These are phyloP conservation scores for Eretmochelys imbricata DNA, from an alignment of 2,113 vertebrate genomes.

Conservation along the genomic window DNA sequence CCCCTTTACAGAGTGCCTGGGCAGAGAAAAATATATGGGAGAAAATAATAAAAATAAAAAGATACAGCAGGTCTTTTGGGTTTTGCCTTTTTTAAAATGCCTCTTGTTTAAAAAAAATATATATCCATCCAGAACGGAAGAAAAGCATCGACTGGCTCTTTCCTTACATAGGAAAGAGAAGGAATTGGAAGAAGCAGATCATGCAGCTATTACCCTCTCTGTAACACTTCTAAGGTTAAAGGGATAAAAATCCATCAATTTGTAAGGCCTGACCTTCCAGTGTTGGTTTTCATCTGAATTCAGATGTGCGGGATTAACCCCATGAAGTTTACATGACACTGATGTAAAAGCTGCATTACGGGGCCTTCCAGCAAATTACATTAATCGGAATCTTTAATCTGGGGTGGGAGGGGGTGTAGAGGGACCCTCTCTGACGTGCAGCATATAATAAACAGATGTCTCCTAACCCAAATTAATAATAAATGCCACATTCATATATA, in stretches of 20 bases:
- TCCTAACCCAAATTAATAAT: slow-evolving; percentile 29
- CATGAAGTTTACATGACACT: slow-evolving; percentile 36
- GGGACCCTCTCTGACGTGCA: slow-evolving; percentile 44
- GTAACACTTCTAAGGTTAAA: slow-evolving; percentile 71
- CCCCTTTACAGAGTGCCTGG: background rate
- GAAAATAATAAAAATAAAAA: background rate
- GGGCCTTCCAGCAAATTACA: slow-evolving; percentile 52
- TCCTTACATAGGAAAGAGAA: slow-evolving; percentile 24
- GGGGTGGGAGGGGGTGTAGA: slow-evolving; percentile 9
- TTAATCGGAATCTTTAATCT: slow-evolving; percentile 69
- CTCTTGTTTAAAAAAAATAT: background rate
- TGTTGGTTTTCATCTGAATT: slow-evolving; percentile 40
- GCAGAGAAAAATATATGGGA: background rate
- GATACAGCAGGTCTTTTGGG: background rate
- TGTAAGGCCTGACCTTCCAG: slow-evolving; percentile 47
- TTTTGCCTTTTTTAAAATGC: background rate
- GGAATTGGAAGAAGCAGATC: slow-evolving; percentile 47
- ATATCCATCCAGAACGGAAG: background rate
- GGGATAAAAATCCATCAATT: slow-evolving; percentile 70
- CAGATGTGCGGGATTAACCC: slow-evolving; percentile 70
- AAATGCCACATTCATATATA: background rate
- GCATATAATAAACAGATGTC: slow-evolving; percentile 69
- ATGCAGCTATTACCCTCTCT: slow-evolving; percentile 44
- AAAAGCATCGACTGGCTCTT: background rate
- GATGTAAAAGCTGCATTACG: slow-evolving; percentile 57